A percentile compares a stretch with the other conserved stretches of the same genome.
These are phyloP conservation scores for Crotalus helleri DNA, from an alignment of 2,113 vertebrate species.

Conservation along the genomic window DNA sequence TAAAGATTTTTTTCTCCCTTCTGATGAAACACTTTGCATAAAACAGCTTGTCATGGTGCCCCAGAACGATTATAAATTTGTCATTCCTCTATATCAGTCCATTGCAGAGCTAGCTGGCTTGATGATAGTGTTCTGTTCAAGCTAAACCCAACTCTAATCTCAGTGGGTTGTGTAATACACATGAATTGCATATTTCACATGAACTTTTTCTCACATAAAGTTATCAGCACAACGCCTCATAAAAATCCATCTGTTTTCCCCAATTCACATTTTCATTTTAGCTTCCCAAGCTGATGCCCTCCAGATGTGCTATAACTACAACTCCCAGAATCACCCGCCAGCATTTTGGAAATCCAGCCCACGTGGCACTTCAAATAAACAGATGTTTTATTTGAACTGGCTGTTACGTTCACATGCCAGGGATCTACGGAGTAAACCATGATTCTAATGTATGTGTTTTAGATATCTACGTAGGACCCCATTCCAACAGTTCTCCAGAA, in stretches of 20 bases:
- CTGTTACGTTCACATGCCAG: background rate
- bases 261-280: background rate
- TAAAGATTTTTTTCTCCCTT: conserved; percentile 39
- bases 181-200: conserved; percentile 22
- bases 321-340: background rate
- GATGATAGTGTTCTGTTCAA: conserved; percentile 29
- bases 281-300: background rate
- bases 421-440: background rate
- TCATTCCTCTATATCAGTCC: background rate
- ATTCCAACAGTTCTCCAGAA: background rate
- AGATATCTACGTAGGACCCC: background rate
- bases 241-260: conserved; percentile 28
- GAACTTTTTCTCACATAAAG: conserved; percentile 12
- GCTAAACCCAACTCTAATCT: conserved; percentile 35
- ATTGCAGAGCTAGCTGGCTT: conserved; percentile 38
- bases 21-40: conserved; percentile 30
- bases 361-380: background rate
- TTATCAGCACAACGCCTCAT: background rate
- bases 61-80: conserved; percentile 38
- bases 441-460: background rate
- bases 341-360: background rate
- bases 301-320: background rate
- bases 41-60: conserved; percentile 36
- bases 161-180: conserved; percentile 31
- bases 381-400: background rate